Conservation (phyloP, 2,888 invertebrate species). For the Lampropteryx suffumata region DNA sequence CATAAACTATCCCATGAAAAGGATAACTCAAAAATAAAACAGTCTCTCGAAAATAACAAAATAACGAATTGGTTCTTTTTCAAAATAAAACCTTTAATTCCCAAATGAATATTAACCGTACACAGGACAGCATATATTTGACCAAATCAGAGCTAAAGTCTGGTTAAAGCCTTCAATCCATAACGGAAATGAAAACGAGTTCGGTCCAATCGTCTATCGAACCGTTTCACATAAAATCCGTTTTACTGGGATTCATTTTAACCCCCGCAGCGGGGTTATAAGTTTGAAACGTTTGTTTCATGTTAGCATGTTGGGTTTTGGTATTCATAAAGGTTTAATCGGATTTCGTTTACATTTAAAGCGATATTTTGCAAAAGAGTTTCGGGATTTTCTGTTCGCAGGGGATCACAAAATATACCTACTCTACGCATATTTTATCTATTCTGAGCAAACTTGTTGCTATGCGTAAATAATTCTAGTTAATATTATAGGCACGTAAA, state of each 20-base stretch:
- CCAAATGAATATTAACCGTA: conserved; percentile 44
- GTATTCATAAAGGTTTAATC: conserved; percentile 27
- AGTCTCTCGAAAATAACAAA: too few species aligned
- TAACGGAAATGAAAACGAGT: conserved; percentile 43
- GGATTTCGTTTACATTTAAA: conserved; percentile 23
- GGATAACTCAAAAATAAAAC: not conserved
- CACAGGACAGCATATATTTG: conserved; percentile 38
- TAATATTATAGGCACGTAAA: not conserved
- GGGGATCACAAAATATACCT: not conserved
- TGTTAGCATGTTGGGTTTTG: conserved; percentile 24
- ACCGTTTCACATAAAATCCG: conserved; percentile 34
- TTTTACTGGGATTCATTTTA: conserved; percentile 34
- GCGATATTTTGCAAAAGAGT: conserved; percentile 5
- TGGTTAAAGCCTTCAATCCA: conserved; percentile 37
- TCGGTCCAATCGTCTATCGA: conserved; percentile 36
- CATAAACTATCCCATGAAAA: not conserved
- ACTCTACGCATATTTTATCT: not conserved
- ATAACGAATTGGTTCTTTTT: conserved; percentile 30
- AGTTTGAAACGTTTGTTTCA: conserved; percentile 32
- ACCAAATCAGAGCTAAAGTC: conserved; percentile 43
- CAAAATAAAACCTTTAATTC: conserved; percentile 49
- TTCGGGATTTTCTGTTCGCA: conserved; percentile 1
- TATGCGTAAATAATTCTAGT: not conserved
- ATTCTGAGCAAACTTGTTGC: too few species aligned
- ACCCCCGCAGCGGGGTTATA: conserved; percentile 26